Evolutionary conservation across 1,140 invertebrate species (phyloP).

Genomic region (Hypothenemus hampei): DNA sequence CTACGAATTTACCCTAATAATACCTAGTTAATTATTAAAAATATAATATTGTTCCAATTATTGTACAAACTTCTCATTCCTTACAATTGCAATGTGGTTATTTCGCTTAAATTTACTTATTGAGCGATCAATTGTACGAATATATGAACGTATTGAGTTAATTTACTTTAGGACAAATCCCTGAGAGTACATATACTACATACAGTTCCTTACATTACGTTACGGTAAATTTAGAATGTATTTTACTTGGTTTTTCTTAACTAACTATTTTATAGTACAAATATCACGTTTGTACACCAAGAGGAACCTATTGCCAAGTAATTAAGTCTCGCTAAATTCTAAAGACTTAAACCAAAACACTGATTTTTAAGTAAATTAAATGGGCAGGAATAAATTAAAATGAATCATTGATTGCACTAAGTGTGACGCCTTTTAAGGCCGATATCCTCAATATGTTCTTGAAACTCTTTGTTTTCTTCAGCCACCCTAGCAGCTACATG

Average conservation of each 20-base stretch:
- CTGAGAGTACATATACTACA: slow-evolving; percentile 15
- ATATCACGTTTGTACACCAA: slow-evolving; percentile 21
- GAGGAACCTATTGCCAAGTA: slow-evolving; percentile 17
- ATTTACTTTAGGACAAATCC: slow-evolving; percentile 16
- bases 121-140: slow-evolving; percentile 12
- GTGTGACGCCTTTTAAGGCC: slow-evolving; percentile 22
- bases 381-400: slow-evolving; percentile 23
- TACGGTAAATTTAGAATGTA: slow-evolving; percentile 7
- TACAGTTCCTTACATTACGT: slow-evolving; percentile 12
- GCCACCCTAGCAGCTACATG: slow-evolving; percentile 15
- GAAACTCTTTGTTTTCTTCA: background rate
- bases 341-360: background rate
- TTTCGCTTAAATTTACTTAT: slow-evolving; percentile 11
- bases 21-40: no score
- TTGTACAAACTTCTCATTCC: slow-evolving; percentile 23
- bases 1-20: no score
- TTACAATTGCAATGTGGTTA: slow-evolving; percentile 1
- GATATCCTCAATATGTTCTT: slow-evolving; percentile 9
- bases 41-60: slow-evolving; percentile 22
- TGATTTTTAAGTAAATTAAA: slow-evolving; percentile 18
- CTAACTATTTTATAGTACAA: no score
- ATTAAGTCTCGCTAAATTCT: background rate
- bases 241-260: no score
- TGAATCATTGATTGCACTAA: slow-evolving; percentile 13
- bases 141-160: background rate